Evolutionary conservation across 2,113 vertebrate genomes (phyloP), one percentile per base, ranked within the genome.

Genomic region (Ia io): DNA sequence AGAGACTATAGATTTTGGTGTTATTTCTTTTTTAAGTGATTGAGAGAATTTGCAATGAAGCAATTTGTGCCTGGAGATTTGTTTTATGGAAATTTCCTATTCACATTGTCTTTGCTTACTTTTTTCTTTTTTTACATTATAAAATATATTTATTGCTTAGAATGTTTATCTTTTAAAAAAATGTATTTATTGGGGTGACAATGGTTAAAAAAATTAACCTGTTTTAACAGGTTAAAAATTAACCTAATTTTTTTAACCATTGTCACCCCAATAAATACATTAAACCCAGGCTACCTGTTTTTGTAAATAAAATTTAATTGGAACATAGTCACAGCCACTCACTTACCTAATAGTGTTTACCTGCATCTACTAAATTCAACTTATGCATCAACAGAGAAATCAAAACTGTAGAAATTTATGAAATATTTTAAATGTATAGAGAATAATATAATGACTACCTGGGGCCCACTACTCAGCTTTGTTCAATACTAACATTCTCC

Each of bases 351-450:
- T 8, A 53, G 59, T 47, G 53, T 95, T 74, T 87, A 84, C 59
- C 37, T 96, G 96, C 25, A 89, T 30, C 89, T 89, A 47, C 76
- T 83, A 28, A 74, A 79, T 93, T 97, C 95, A 96, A 94, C 63
- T 96, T 95, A 95, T 16, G 7, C 40, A 85, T 25, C 47, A 28
- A 70, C 6, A 71, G 47, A 65, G 32, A 91, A 87, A 77, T 82
- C 67, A 71, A 82, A 79, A 47, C 51, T n/a, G 20, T 1, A 85
- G 51, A 44, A 47, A 59, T 87, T 88, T 76, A 71, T 78, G 22
- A 86, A 87, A 47, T n/a, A 80, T 59, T 49, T 90, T 73, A 84
- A 61, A 95, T 16, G 40, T 3, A 65, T 0, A 69, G 35, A 91
- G 56, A 86, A 63, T 53, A 83, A 70, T 65, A 79, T 56, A 84